A percentile compares a stretch with the other conserved stretches of the same genome.
phyloP scores from a whole-genome alignment of 2,113 vertebrate genomes.

The Lasiurus borealis region DNA sequence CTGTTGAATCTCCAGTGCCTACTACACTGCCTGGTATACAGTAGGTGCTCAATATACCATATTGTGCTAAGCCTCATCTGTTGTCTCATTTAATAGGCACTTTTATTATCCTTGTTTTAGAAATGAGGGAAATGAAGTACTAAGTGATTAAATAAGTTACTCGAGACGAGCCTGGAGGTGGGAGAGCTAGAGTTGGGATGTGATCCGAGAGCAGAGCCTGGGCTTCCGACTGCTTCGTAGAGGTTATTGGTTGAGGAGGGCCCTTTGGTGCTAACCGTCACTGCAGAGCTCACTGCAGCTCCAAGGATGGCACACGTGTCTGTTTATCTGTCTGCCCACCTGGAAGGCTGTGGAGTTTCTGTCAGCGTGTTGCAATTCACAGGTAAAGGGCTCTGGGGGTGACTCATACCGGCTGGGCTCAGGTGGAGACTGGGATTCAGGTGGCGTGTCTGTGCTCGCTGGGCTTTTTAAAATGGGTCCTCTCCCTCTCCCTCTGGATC shows the following conservation, averaged over 20 bases:
- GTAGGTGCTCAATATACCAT: accelerated
- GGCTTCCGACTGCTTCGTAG: neutral
- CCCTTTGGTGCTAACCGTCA: neutral
- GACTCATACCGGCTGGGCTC: constrained; percentile 87
- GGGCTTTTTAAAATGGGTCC: constrained; percentile 72
- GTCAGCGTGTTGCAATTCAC: constrained; percentile 87
- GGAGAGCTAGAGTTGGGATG: neutral
- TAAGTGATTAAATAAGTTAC: neutral
- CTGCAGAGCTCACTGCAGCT: too few species aligned
- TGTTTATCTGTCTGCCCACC: constrained; percentile 67
- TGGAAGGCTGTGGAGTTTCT: constrained; percentile 85
- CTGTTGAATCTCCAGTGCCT: neutral
- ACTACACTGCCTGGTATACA: neutral
- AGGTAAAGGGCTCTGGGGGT: constrained; percentile 84
- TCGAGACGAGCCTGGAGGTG: neutral
- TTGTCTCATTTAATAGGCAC: neutral
- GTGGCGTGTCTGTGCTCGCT: constrained; percentile 83
- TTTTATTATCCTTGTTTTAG: neutral
- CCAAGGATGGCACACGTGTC: constrained; percentile 81
- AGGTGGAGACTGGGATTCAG: constrained; percentile 84
- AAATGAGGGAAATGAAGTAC: neutral
- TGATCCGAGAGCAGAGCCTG: neutral
- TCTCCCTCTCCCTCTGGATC: constrained; percentile 73
- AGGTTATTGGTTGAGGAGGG: neutral
- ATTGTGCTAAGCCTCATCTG: neutral